phyloP scores from a whole-genome alignment of 2,113 vertebrate species.

The Elgaria multicarinata region DNA sequence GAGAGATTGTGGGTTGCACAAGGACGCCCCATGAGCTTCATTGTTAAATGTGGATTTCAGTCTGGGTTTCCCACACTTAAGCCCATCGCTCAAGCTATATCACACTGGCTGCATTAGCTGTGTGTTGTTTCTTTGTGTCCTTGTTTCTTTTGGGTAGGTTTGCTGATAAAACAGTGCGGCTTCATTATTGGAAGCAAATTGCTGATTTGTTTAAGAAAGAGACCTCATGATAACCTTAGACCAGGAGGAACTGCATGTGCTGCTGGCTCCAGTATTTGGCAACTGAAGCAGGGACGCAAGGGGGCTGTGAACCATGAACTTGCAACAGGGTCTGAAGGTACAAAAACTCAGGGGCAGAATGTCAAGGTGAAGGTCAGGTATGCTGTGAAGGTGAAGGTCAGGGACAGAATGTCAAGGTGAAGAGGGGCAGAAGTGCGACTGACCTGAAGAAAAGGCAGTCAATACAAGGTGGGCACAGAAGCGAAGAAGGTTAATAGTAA shows the following conservation, averaged over 20 bases:
- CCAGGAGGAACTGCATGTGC: background rate
- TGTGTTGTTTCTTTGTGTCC: background rate
- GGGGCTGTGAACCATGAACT: background rate
- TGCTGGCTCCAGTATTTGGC: background rate
- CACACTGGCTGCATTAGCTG: background rate
- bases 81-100: background rate
- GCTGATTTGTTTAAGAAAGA: background rate
- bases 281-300: background rate
- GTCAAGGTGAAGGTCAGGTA: background rate
- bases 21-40: background rate
- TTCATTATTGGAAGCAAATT: background rate
- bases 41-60: background rate
- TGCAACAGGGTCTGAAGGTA: background rate
- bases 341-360: background rate
- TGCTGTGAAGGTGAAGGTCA: background rate
- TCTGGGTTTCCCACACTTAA: background rate
- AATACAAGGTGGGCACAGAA: background rate
- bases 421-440: background rate
- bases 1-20: background rate
- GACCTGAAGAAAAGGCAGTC: background rate
- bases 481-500: background rate
- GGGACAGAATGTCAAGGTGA: background rate
- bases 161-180: background rate
- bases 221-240: background rate
- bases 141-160: background rate